These are phyloP conservation scores for Falco rusticolus DNA, from an alignment of 2,797 vertebrate species.

Conservation along the genomic window DNA sequence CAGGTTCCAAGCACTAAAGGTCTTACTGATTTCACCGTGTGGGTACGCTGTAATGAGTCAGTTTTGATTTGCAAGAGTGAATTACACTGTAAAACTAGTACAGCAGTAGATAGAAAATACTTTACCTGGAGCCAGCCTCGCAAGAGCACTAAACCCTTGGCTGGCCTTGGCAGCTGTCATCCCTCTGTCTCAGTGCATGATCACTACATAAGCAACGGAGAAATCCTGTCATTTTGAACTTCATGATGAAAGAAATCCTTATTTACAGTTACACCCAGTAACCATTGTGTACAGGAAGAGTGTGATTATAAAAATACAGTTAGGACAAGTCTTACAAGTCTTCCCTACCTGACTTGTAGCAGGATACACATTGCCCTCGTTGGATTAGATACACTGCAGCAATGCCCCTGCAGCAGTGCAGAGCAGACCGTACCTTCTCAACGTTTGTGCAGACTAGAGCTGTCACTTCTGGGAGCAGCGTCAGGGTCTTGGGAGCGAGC, in stretches of 20 bases:
- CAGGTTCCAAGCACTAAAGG: not conserved
- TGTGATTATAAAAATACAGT: not conserved
- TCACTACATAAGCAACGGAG: not conserved
- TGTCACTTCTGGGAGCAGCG: not conserved
- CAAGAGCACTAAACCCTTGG: not conserved
- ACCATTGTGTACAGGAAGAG: not conserved
- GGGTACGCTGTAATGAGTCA: not conserved
- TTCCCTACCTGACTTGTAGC: not conserved
- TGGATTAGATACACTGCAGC: not conserved
- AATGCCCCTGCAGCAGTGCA: not conserved
- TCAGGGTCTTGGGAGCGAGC: not conserved
- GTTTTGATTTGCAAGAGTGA: not conserved
- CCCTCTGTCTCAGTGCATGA: not conserved
- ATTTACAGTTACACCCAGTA: conserved; percentile 35
- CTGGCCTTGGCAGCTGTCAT: not conserved
- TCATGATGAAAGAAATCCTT: not conserved
- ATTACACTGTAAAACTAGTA: not conserved
- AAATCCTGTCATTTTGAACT: not conserved
- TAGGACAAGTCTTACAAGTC: not conserved
- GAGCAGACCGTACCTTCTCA: not conserved
- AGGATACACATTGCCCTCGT: not conserved
- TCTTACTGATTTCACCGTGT: not conserved
- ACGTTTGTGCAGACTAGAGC: not conserved
- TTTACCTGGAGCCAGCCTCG: not conserved
- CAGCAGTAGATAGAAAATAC: not conserved